phyloP scores from a whole-genome alignment of 2,888 invertebrate genomes.

The Pachymerium ferrugineum region DNA sequence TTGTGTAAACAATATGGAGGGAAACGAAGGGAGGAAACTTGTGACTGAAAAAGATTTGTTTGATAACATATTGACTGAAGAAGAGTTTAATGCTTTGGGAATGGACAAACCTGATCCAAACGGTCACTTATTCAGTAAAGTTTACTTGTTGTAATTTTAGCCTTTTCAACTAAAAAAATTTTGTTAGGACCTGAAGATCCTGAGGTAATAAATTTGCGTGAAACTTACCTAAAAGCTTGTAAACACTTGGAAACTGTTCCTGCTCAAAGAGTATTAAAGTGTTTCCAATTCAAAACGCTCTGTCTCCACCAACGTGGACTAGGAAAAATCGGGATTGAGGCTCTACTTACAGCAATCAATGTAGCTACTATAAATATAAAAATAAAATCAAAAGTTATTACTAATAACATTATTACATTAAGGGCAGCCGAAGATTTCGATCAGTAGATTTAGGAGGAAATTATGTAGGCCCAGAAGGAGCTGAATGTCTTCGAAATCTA shows the following conservation, averaged over 20 bases:
- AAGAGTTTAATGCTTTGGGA: slow-evolving; percentile 4
- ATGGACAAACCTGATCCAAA: background rate
- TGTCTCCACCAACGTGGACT: slow-evolving; percentile 13
- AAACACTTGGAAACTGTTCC: background rate
- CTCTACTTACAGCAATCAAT: background rate
- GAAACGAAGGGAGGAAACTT: too few relatives aligned
- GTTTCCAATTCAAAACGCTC: slow-evolving; percentile 20
- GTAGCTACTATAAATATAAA: too few relatives aligned
- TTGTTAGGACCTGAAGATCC: background rate
- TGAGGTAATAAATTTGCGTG: background rate
- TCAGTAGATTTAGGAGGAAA: slow-evolving; percentile 12
- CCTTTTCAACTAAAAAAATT: too few relatives aligned
- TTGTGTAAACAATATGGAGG: background rate
- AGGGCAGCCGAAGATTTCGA: background rate
- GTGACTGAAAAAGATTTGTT: background rate
- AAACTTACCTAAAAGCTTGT: slow-evolving; percentile 4
- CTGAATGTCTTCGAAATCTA: background rate
- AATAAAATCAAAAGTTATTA: background rate
- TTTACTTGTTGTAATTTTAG: too few relatives aligned
- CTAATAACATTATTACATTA: background rate
- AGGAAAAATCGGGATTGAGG: background rate
- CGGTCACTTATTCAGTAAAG: slow-evolving; percentile 17
- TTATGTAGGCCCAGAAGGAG: background rate
- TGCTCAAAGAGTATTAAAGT: background rate
- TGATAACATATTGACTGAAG: background rate